Conservation (phyloP, 2,888 invertebrate genomes). For the Gortyna flavago region DNA sequence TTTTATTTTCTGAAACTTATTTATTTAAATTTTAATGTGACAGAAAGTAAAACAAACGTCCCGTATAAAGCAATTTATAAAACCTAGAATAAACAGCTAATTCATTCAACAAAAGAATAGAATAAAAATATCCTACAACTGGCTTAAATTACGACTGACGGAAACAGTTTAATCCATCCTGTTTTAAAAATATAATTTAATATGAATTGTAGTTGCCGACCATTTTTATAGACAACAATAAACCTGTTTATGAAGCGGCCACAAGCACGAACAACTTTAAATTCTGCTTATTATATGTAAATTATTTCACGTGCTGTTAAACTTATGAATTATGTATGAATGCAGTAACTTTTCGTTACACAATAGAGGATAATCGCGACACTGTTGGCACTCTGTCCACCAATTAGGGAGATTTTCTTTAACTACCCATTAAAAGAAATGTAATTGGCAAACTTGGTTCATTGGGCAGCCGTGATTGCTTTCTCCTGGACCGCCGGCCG, state of each 20-base stretch:
- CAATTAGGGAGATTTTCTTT: constrained; percentile 83
- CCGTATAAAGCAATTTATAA: constrained; percentile 11
- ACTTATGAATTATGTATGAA: constrained; percentile 73
- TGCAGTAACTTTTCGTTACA: constrained; percentile 70
- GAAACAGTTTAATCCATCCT: constrained; percentile 35
- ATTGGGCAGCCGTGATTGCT: constrained; percentile 84
- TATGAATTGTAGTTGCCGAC: constrained; percentile 34
- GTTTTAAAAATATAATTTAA: constrained; percentile 53
- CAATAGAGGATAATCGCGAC: constrained; percentile 69
- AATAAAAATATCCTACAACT: constrained; percentile 29
- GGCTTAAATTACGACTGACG: constrained; percentile 20
- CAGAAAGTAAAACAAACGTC: not conserved
- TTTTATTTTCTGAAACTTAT: not conserved
- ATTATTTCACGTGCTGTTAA: constrained; percentile 63
- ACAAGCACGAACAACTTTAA: constrained; percentile 46
- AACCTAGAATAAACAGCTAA: constrained; percentile 30
- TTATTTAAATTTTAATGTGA: not conserved
- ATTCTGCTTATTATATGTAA: constrained; percentile 62
- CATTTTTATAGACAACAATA: constrained; percentile 56
- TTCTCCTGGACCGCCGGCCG: constrained; percentile 77
- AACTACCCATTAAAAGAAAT: constrained; percentile 84
- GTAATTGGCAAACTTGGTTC: constrained; percentile 86
- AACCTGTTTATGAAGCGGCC: constrained; percentile 34
- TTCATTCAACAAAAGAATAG: constrained; percentile 18
- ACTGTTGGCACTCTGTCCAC: constrained; percentile 75